phyloP scores from a whole-genome alignment of 2,888 invertebrate species.

The Trimorus sp. region DNA sequence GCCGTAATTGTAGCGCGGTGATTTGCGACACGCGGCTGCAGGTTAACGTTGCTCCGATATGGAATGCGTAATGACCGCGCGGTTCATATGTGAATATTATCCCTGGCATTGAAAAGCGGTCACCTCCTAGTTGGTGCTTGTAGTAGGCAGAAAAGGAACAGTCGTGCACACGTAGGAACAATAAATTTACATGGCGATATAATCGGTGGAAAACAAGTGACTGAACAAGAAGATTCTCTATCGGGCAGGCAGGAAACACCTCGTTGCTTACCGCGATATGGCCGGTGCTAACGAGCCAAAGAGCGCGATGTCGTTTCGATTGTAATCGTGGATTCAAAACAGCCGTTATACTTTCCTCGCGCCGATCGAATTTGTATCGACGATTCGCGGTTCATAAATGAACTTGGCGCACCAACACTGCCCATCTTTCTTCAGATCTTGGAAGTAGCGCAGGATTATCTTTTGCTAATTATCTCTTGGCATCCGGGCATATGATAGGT shows the following conservation, averaged over 20 bases:
- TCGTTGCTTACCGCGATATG: slow-evolving; percentile 67
- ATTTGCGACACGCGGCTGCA: slow-evolving; percentile 37
- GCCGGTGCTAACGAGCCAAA: slow-evolving; percentile 67
- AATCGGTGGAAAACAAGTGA: slow-evolving; percentile 78
- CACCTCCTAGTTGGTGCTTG: slow-evolving; percentile 60
- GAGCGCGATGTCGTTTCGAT: slow-evolving; percentile 67
- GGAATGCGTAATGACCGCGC: slow-evolving; percentile 58
- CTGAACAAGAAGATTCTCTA: slow-evolving; percentile 77
- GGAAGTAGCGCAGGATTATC: too few species aligned
- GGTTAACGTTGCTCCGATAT: slow-evolving; percentile 40
- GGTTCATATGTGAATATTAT: slow-evolving; percentile 59
- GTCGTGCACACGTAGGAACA: slow-evolving; percentile 74
- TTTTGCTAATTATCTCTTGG: too few species aligned
- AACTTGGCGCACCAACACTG: too few species aligned
- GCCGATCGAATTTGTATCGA: slow-evolving; percentile 8
- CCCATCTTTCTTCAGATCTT: too few species aligned
- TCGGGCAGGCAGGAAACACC: slow-evolving; percentile 71
- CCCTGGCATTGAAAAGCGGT: slow-evolving; percentile 63
- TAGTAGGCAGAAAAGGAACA: slow-evolving; percentile 67
- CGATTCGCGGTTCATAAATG: not conserved
- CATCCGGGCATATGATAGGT: too few species aligned
- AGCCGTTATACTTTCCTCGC: slow-evolving; percentile 46
- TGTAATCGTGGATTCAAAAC: slow-evolving; percentile 67
- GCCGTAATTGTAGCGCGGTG: slow-evolving; percentile 15
- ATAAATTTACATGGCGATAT: slow-evolving; percentile 79